A percentile compares a stretch with the other conserved stretches of the same genome.
Conservation (phyloP, 1,140 invertebrate genomes). For the Drosophila truncata region DNA sequence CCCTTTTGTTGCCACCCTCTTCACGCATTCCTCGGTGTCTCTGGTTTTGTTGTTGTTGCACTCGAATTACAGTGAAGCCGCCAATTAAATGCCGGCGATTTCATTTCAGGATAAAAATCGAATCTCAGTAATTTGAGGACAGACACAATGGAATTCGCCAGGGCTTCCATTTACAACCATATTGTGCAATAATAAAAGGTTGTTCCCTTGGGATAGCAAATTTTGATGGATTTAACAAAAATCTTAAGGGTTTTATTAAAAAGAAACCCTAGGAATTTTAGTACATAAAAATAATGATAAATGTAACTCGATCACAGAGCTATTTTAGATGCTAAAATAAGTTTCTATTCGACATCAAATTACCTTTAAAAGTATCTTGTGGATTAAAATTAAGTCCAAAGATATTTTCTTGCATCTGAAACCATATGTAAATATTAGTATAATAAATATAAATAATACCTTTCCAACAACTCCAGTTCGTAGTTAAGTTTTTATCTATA, state of each 20-base stretch:
- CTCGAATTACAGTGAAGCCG: conserved; percentile 33
- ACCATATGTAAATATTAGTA: background rate
- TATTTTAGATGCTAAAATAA: background rate
- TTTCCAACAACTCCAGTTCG: too few species aligned
- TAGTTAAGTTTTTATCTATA: background rate
- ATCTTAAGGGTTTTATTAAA: background rate
- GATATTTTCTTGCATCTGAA: background rate
- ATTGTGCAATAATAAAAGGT: background rate
- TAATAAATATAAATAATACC: background rate
- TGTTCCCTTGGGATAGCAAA: background rate
- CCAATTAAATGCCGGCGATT: conserved; percentile 19
- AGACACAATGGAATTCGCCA: conserved; percentile 8
- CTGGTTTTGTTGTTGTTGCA: conserved; percentile 52
- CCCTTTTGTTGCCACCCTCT: conserved; percentile 12
- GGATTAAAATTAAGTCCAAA: background rate
- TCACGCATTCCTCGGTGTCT: conserved; percentile 51
- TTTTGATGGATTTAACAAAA: background rate
- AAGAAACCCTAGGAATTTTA: background rate
- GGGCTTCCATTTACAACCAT: conserved; percentile 6
- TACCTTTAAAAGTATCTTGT: background rate
- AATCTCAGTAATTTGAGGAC: conserved; percentile 7
- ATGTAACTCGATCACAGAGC: background rate
- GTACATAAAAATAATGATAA: background rate
- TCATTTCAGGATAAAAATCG: conserved; percentile 26
- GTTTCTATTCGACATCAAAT: background rate